Base-by-base conservation (phyloP, 2,797 vertebrate genomes). In the Netta rufina region DNA sequence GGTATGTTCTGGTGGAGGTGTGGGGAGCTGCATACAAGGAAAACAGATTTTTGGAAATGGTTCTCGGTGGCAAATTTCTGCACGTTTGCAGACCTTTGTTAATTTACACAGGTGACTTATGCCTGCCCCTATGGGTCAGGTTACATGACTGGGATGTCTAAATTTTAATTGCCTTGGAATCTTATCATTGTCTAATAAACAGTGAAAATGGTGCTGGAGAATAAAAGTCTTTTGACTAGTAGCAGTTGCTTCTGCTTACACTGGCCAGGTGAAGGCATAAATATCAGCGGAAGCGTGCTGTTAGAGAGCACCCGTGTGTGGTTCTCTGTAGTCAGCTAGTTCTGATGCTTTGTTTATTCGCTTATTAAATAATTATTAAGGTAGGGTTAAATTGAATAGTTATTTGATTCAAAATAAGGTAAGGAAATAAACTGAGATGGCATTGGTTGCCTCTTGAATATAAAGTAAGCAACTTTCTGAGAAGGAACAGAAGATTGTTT, bases 11-110 rank as follows among this genome's bases (percentile, higher is more conserved):
- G 9, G 27, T 5, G 0, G 27, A 8, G 7, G 1, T 11, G 36
- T 32, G 36, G 3, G 3, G 18, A 5, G 6, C n/a, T 49, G 49
- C 54, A 1, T 25, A 18, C 0, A 0, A 32, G 38, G 67, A 66
- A 12, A 33, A 45, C 43, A 36, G 8, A 54, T 28, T 24, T 61
- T 32, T 54, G 30, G 13, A 33, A 49, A 36, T 76, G 22, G 47
- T 38, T 54, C 25, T 58, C 45, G 13, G 6, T 74, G 60, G 45
- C 0, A 0, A 9, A 18, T 21, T 80, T 91, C 69, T 83, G 11
- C 54, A 16, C 18, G 51, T 81, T 36, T 78, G 45, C 51, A 81
- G 41, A 62, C 5, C 12, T 0, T 20, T 86, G 17, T 30, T 82
- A 69, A 2, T 76, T 84, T 83, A 14, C 51, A 17, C 16, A 47